Evolutionary conservation across 1,140 invertebrate genomes (phyloP).

Genomic region (Aphidius ervi): DNA sequence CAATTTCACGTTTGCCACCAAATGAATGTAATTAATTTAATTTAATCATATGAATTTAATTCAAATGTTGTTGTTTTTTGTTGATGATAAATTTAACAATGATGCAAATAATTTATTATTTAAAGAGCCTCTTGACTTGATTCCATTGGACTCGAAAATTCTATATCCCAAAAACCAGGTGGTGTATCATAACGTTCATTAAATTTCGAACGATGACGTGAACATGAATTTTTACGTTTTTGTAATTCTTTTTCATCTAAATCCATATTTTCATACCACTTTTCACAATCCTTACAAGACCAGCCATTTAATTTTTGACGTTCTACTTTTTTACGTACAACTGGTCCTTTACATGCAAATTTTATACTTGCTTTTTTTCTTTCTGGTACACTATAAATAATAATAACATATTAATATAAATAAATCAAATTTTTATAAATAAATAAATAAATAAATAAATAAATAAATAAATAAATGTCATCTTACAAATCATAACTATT

Average conservation of each 20-base stretch:
- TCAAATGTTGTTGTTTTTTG: not conserved
- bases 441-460: too few species aligned
- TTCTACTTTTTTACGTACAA: constrained; percentile 43
- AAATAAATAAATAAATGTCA: too few species aligned
- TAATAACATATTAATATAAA: too few species aligned
- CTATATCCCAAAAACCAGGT: constrained; percentile 45
- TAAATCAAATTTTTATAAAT: too few species aligned
- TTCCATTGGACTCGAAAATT: constrained; percentile 34
- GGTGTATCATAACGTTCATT: constrained; percentile 42
- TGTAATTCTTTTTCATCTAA: constrained; percentile 40
- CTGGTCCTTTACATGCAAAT: constrained; percentile 34
- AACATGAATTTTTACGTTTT: constrained; percentile 47
- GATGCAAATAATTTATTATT: not conserved
- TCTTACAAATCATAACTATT: constrained; percentile 33
- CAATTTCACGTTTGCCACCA: too few species aligned
- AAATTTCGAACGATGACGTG: constrained; percentile 49
- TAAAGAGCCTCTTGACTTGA: constrained; percentile 12
- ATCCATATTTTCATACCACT: constrained; percentile 48
- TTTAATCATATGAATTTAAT: too few species aligned
- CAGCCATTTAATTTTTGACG: constrained; percentile 44
- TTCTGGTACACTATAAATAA: constrained; percentile 23
- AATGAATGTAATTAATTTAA: too few species aligned
- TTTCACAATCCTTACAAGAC: constrained; percentile 34
- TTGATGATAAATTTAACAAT: not conserved
- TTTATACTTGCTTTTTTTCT: constrained; percentile 26